Conservation (phyloP, 2,888 invertebrate species). For the Dryococelus australis region DNA sequence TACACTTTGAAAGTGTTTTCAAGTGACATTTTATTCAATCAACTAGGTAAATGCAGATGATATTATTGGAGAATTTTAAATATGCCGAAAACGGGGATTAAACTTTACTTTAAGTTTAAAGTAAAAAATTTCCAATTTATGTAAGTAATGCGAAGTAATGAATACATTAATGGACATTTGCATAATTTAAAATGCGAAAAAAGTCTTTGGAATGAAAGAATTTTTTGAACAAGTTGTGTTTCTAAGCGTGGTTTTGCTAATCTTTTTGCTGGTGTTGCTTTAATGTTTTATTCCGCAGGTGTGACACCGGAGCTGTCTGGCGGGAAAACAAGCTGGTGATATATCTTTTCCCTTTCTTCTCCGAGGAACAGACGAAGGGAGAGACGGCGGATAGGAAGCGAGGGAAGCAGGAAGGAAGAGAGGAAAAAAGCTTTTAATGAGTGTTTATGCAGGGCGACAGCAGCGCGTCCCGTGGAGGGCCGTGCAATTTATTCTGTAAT, state of each 20-base stretch:
- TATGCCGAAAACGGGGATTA: too few species aligned
- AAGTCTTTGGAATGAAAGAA: too few species aligned
- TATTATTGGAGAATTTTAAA: too few species aligned
- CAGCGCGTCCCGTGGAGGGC: constrained; percentile 36
- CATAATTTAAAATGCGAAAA: too few species aligned
- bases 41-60: too few species aligned
- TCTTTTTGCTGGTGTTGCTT: not conserved
- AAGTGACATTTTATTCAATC: too few species aligned
- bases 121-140: too few species aligned
- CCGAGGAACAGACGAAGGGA: not conserved
- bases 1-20: too few species aligned
- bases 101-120: too few species aligned
- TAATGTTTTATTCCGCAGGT: not conserved
- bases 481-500: constrained; percentile 46
- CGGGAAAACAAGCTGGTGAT: not conserved
- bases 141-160: too few species aligned
- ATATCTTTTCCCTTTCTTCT: constrained; percentile 8
- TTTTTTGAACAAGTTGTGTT: not conserved
- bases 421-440: constrained; percentile 31
- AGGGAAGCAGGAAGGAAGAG: not conserved
- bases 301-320: not conserved
- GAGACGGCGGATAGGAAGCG: not conserved
- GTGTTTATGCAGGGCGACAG: constrained; percentile 33
- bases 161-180: too few species aligned
- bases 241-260: not conserved